Evolutionary conservation across 2,888 invertebrate genomes (phyloP), one percentile per base, ranked within the genome.

Genomic region (Spisula subtruncata): DNA sequence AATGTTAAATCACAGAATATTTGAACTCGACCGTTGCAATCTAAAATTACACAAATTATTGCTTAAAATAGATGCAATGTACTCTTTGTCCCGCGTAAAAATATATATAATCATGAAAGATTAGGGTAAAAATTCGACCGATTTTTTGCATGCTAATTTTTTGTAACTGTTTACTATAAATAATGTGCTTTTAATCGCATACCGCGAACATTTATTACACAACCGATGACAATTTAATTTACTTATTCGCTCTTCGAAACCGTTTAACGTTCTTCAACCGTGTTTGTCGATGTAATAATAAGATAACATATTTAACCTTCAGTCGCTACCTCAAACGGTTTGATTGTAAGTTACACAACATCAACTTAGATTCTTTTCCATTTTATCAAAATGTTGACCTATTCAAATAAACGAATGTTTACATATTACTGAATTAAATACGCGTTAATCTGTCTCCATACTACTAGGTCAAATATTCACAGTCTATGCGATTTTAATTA

Each of bases 161-260:
- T 41, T 41, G 8, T 41, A 41, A 41, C 41, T 41, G 41, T 41
- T 66, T 66, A 25, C n/a, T 66, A 6, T 25, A 10, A 66, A 35
- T 75, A 35, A 75, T 14, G 14, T 32, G 35, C 20, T 25, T 10
- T 35, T 75, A 35, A 32, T 18, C 32, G 10, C 75, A 32, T 32
- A 75, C 75, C 75, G 25, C 32, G 32, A 75, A 18, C 6, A 75
- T 75, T 75, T 32, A 75, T 75, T 32, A 12, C 14, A 75, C 35
- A 10, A 16, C 35, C 29, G 35, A 18, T 75, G 75, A n/a, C 16
- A 16, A 75, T 75, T 75, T 75, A 35, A 75, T 75, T 32, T 32
- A 75, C 35, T 75, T 75, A 75, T 75, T 75, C 75, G 35, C 75
- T 75, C 75, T 75, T 75, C 35, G 16, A 75, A 71, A 32, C 16